A percentile compares a stretch with the other conserved stretches of the same genome.
Conservation (phyloP, 2,113 vertebrate species). For the Dermatemys mawii region DNA sequence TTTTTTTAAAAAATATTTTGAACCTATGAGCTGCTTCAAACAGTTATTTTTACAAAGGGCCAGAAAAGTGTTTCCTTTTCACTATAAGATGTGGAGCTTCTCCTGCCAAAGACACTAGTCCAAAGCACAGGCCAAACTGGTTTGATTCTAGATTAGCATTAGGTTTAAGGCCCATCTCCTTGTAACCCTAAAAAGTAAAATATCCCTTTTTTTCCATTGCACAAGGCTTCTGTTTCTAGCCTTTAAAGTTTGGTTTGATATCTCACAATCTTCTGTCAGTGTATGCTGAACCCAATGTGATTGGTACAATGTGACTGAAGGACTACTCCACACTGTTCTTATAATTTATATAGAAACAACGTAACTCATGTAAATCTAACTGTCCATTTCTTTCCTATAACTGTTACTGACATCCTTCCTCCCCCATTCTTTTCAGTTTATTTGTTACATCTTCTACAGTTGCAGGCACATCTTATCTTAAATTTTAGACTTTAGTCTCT, state of each 20-base stretch:
- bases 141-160: not conserved
- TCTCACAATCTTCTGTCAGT: not conserved
- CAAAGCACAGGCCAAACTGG: not conserved
- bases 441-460: not conserved
- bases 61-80: not conserved
- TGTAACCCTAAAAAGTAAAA: not conserved
- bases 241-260: not conserved
- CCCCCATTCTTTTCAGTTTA: not conserved
- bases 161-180: not conserved
- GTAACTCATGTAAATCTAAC: not conserved
- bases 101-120: not conserved
- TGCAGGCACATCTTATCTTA: not conserved
- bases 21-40: not conserved
- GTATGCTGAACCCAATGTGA: not conserved
- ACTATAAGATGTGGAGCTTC: not conserved
- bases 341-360: not conserved
- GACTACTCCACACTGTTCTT: not conserved
- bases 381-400: not conserved
- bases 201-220: not conserved
- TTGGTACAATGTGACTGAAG: not conserved
- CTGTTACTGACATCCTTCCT: not conserved
- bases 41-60: not conserved
- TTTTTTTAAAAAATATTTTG: not conserved
- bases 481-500: not conserved
- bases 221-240: not conserved